These are phyloP conservation scores for Marmota flaviventris DNA, from an alignment of 2,113 vertebrate genomes.

Conservation along the genomic window DNA sequence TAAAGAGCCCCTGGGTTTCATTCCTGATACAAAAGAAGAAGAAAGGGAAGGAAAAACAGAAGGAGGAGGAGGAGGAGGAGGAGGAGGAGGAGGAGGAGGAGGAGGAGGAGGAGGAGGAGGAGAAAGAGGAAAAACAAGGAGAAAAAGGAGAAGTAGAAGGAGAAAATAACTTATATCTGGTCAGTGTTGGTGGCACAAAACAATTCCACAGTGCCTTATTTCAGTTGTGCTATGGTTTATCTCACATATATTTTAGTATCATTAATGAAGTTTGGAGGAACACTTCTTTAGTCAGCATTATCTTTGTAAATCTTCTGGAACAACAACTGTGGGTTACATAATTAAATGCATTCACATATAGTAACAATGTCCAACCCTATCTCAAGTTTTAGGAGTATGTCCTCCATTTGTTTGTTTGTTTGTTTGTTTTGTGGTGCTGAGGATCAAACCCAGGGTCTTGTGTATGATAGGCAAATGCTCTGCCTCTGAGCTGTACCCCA, in stretches of 20 bases:
- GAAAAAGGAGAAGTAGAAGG: too few relatives aligned
- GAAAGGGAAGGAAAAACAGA: too few relatives aligned
- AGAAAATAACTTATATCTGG: background rate
- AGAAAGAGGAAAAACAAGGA: too few relatives aligned
- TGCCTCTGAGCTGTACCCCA: background rate
- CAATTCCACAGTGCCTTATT: background rate
- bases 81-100: too few relatives aligned
- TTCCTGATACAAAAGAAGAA: too few relatives aligned
- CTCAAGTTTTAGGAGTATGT: background rate
- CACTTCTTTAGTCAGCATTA: background rate
- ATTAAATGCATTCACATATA: background rate
- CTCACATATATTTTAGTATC: background rate
- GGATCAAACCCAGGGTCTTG: background rate
- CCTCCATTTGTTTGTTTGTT: too few relatives aligned
- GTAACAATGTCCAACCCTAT: background rate
- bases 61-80: too few relatives aligned
- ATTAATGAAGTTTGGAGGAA: background rate
- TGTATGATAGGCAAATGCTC: background rate
- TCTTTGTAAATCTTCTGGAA: slow-evolving; percentile 6
- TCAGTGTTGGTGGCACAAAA: background rate
- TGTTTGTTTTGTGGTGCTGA: background rate
- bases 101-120: too few relatives aligned
- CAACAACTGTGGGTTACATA: background rate
- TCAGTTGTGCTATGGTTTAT: background rate
- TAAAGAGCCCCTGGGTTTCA: too few relatives aligned